phyloP scores from a whole-genome alignment of 1,140 invertebrate genomes.

The Drosophila dunni region DNA sequence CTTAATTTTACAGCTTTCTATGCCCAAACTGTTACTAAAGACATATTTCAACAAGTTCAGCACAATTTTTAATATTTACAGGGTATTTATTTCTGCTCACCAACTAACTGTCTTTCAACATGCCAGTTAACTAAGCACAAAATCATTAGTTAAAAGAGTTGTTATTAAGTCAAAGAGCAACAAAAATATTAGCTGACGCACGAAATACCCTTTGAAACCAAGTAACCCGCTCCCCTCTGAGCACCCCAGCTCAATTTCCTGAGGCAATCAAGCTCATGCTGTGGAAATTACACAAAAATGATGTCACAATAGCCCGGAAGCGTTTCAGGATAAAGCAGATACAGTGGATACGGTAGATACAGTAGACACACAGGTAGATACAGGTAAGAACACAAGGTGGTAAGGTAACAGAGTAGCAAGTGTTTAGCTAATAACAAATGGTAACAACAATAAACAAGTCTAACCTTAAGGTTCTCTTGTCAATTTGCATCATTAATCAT shows the following conservation, averaged over 20 bases:
- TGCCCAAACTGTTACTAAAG: no score
- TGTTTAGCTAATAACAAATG: conserved; percentile 51
- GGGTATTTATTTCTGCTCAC: conserved; percentile 30
- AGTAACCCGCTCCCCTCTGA: not conserved
- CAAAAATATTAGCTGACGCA: not conserved
- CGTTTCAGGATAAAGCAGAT: conserved; percentile 5
- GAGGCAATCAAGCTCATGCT: not conserved
- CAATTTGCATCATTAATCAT: conserved; percentile 77
- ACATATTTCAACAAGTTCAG: no score
- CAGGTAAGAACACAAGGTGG: not conserved
- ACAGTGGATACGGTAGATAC: not conserved
- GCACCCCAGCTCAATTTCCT: not conserved
- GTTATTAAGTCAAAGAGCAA: conserved; percentile 6
- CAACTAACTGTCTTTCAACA: conserved; percentile 57
- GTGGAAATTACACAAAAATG: conserved; percentile 1
- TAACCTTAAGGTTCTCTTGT: conserved; percentile 46
- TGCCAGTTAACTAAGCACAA: conserved; percentile 41
- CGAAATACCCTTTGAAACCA: not conserved
- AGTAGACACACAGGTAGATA: not conserved
- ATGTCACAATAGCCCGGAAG: conserved; percentile 37
- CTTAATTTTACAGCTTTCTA: no score
- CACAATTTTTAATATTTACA: not conserved
- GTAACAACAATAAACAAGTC: conserved; percentile 22
- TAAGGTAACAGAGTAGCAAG: conserved; percentile 51
- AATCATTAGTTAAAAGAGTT: not conserved